Evolutionary conservation across 2,888 invertebrate genomes (phyloP), one percentile per base, ranked within the genome.

Genomic region (Allophyes oxyacanthae): DNA sequence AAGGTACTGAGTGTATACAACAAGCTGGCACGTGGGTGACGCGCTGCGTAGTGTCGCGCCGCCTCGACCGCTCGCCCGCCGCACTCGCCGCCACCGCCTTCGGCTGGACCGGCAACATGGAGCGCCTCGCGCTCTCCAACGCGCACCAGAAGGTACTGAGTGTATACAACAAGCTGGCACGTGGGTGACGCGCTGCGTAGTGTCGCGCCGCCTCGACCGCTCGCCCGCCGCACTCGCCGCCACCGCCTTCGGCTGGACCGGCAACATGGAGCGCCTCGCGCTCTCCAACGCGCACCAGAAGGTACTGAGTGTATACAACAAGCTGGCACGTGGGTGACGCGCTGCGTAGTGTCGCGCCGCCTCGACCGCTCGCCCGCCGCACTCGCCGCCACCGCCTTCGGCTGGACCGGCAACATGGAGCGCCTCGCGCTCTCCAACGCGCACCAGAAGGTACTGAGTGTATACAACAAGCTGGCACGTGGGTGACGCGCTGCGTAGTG

Each of bases 361-460:
- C n/a, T n/a, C n/a, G 96, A 80, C 99, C 99, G 4, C 99, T 99
- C 0, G 98, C 7, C 98, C n/a, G n/a, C 89, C 99, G 25, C 99
- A 48, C 95, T 99, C 52, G 98, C 99, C 40, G 99, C 99, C 66
- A 97, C 97, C 64, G 25, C 97, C 97, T 94, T 98, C 91, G 99
- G 99, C 72, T 99, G 99, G 99, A 99, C 99, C 75, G 99, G 99
- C 78, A 99, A 99, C 91, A 99, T 99, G 99, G 99, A 99, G 94
- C 95, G 99, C 50, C 95, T 99, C 72, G 98, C 99, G 69, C 92
- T 97, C 71, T 97, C 97, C 30, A 99, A 99, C 91, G 99, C 99
- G 9, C 99, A 25, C 25, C 25, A 25, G 25, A 25, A 25, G 25
- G 25, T 25, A 25, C n/a, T n/a, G n/a, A n/a, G n/a, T n/a, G n/a